These are phyloP conservation scores for Allochrocebus solatus DNA, from an alignment of 2,797 vertebrate genomes.

Conservation along the genomic window DNA sequence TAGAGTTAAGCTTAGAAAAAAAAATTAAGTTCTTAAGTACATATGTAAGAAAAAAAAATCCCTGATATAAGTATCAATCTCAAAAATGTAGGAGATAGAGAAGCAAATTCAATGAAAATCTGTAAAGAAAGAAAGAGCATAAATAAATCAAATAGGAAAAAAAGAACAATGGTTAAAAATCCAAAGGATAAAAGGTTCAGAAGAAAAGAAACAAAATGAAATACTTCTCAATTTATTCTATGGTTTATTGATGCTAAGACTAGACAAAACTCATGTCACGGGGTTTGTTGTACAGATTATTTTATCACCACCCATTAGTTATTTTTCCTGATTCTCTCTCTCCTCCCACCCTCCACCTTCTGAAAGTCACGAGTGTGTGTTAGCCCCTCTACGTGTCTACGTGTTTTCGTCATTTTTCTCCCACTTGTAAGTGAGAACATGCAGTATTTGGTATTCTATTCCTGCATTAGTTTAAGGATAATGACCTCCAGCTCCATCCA, in stretches of 20 bases:
- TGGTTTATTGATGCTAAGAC: not conserved
- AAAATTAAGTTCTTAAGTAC: not conserved
- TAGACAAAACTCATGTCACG: not conserved
- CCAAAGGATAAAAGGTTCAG: not conserved
- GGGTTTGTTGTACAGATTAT: not conserved
- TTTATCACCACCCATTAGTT: not conserved
- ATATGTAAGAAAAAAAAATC: not conserved
- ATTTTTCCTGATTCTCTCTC: not conserved
- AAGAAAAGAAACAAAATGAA: not conserved
- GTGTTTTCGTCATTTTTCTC: not conserved
- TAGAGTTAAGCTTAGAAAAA: not conserved
- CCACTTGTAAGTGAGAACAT: not conserved
- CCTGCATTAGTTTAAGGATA: not conserved
- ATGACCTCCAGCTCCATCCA: not conserved
- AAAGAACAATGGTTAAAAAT: not conserved
- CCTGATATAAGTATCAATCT: not conserved
- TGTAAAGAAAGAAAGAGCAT: not conserved
- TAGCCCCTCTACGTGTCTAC: not conserved
- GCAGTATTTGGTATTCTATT: not conserved
- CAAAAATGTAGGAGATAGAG: not conserved
- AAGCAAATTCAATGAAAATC: not conserved
- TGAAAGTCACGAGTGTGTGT: not conserved
- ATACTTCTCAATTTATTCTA: not conserved
- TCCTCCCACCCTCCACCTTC: not conserved
- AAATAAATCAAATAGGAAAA: not conserved